Conservation (phyloP, 2,113 vertebrate genomes). For the Leptocoma aspasia region DNA sequence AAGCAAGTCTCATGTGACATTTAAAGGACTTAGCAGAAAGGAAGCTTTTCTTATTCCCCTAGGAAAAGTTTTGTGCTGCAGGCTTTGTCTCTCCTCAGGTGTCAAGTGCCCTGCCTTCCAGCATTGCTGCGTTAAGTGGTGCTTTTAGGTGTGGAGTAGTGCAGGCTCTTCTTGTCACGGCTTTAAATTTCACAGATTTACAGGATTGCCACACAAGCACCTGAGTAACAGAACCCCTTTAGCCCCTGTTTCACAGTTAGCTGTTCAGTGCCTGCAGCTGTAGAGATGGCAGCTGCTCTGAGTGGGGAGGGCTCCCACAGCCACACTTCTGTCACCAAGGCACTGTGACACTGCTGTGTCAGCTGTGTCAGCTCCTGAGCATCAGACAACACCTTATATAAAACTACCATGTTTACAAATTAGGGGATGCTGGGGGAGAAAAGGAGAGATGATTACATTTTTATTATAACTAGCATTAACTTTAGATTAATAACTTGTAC, state of each 20-base stretch:
- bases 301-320: neutral
- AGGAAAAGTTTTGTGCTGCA: neutral
- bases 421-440: neutral
- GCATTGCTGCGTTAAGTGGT: no score
- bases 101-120: neutral
- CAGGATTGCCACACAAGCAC: neutral
- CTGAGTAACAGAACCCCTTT: neutral
- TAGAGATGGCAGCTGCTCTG: accelerated
- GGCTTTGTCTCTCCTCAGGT: neutral
- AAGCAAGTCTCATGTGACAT: accelerated
- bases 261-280: neutral
- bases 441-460: neutral
- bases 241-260: neutral
- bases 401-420: neutral
- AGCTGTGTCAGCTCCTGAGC: neutral
- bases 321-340: neutral
- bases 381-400: neutral
- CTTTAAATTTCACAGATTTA: neutral
- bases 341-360: neutral
- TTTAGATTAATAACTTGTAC: neutral
- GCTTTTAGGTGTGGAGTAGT: neutral
- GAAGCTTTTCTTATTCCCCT: neutral
- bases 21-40: neutral
- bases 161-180: neutral
- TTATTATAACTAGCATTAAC: neutral